Evolutionary conservation across 2,797 vertebrate species (phyloP).

Genomic region (Amniataba percoides): DNA sequence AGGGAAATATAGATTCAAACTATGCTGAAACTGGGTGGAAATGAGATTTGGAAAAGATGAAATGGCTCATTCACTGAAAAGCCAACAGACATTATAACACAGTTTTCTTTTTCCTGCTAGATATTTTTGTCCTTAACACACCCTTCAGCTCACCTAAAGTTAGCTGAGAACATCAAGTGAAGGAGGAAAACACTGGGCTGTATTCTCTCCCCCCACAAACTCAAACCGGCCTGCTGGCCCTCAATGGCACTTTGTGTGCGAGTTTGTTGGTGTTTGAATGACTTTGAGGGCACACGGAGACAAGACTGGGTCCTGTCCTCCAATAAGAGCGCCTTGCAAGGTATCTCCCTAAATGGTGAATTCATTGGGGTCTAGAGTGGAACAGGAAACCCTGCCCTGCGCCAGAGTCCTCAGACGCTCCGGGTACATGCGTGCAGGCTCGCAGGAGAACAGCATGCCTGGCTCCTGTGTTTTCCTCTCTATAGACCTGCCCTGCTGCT

Average conservation of each 20-base stretch:
- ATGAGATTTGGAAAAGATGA: constrained; percentile 36
- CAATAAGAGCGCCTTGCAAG: constrained; percentile 60
- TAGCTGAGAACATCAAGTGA: constrained; percentile 47
- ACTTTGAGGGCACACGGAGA: constrained; percentile 58
- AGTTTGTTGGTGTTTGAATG: constrained; percentile 71
- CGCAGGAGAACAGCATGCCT: constrained; percentile 41
- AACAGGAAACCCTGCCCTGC: constrained; percentile 85
- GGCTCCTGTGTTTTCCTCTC: constrained; percentile 65
- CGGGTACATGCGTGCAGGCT: constrained; percentile 34
- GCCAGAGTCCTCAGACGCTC: constrained; percentile 55
- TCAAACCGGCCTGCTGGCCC: constrained; percentile 44
- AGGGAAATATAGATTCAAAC: not conserved
- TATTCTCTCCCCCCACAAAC: constrained; percentile 62
- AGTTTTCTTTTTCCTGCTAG: constrained; percentile 52
- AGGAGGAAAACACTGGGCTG: constrained; percentile 71
- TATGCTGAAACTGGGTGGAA: constrained; percentile 22
- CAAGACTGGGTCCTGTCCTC: constrained; percentile 74
- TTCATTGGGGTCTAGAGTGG: constrained; percentile 67
- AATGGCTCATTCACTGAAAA: constrained; percentile 50
- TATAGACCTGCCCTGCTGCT: constrained; percentile 36
- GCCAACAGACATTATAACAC: constrained; percentile 43
- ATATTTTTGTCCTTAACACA: constrained; percentile 69
- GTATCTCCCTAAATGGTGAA: constrained; percentile 80
- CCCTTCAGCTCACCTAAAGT: constrained; percentile 47
- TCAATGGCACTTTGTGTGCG: constrained; percentile 80